Evolutionary conservation across 1,140 invertebrate genomes (phyloP).

Genomic region (Akabosia matsudoensis): DNA sequence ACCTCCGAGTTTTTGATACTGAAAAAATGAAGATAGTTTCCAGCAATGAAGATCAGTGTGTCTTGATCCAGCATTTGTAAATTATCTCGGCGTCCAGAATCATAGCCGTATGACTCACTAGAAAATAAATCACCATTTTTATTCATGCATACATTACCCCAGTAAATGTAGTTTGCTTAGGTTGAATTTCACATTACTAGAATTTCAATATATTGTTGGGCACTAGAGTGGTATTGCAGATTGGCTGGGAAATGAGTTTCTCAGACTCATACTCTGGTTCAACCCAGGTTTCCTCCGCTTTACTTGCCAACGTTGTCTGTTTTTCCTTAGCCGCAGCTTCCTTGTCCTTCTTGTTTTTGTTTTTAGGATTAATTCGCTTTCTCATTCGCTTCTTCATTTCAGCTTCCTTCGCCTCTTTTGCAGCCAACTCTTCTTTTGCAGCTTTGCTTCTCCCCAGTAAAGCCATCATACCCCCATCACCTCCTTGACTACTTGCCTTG

Average conservation of each 20-base stretch:
- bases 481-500: background rate
- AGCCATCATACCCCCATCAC: background rate
- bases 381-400: slow-evolving; percentile 6
- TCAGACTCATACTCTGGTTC: slow-evolving; percentile 7
- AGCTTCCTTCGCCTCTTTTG: background rate
- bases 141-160: background rate
- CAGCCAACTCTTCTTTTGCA: background rate
- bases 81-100: slow-evolving; percentile 76
- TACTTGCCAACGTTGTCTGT: background rate
- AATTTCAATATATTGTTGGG: slow-evolving; percentile 29
- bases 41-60: slow-evolving; percentile 72
- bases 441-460: slow-evolving; percentile 7
- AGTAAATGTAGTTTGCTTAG: background rate
- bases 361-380: background rate
- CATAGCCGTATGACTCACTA: slow-evolving; percentile 82
- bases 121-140: background rate
- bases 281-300: slow-evolving; percentile 11
- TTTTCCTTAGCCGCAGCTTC: background rate
- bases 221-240: background rate
- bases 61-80: slow-evolving; percentile 68
- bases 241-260: slow-evolving; percentile 20
- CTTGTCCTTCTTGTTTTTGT: background rate
- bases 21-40: slow-evolving; percentile 74
- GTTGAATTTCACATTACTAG: too few relatives aligned
- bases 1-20: slow-evolving; percentile 61